A percentile compares a stretch with the other conserved stretches of the same genome.
These are phyloP conservation scores for Tauraco hartlaubi DNA, from an alignment of 2,797 vertebrate genomes.

Conservation along the genomic window DNA sequence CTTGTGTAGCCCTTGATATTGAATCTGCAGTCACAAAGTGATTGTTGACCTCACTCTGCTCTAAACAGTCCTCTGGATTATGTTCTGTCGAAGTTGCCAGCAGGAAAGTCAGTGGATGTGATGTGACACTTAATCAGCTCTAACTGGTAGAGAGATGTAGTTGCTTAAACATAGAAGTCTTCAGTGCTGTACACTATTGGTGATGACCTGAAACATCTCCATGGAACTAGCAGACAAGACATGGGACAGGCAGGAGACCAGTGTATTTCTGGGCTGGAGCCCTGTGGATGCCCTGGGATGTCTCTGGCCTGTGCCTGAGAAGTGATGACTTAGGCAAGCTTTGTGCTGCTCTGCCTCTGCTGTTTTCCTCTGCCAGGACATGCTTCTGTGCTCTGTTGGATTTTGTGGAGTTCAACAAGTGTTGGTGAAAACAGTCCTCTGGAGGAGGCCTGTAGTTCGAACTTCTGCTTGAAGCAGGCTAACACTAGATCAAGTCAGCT, in stretches of 20 bases:
- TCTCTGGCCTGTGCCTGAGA: neutral
- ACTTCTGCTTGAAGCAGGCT: neutral
- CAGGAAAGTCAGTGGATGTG: neutral
- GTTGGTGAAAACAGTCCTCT: neutral
- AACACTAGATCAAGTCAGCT: neutral
- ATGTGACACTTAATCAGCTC: neutral
- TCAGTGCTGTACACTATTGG: neutral
- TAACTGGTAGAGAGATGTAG: neutral
- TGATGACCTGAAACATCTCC: neutral
- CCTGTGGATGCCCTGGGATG: neutral
- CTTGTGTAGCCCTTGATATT: neutral
- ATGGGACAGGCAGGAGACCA: neutral
- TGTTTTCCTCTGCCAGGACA: fast-evolving
- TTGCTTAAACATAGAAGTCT: neutral
- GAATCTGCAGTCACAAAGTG: neutral
- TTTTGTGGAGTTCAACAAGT: neutral
- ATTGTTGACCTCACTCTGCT: neutral
- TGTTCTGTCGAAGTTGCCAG: neutral
- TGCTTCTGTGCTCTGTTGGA: neutral
- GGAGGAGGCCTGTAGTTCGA: neutral
- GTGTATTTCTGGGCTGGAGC: neutral
- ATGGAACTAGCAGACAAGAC: neutral
- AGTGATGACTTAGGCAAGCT: neutral
- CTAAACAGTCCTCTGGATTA: neutral
- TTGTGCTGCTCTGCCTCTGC: neutral